Evolutionary conservation across 2,113 vertebrate species (phyloP), one percentile per base, ranked within the genome.

Genomic region (Psettodes erumei): DNA sequence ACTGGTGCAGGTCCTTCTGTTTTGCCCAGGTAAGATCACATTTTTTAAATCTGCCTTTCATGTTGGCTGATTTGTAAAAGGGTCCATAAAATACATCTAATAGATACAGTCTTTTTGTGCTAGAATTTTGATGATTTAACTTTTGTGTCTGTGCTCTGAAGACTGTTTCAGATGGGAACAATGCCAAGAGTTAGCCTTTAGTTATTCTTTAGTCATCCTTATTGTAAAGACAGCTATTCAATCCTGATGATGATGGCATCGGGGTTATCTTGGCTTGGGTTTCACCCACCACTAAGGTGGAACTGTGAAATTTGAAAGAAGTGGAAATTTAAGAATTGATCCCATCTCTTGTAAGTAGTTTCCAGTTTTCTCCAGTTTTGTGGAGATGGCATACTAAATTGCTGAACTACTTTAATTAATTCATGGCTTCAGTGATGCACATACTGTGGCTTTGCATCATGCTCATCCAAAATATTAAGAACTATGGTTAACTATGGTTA

Each of bases 1-100:
- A 71, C 60, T 89, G 0, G 84, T 94, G 47, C 77, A 67, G 0
- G 50, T 71, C 0, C 84, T 53, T 15, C 71, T 96, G 3, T 90
- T 92, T 13, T 97, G 98, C 65, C 94, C 94, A 11, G 95, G 95
- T 96, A 59, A 77, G 79, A 32, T 40, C 48, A 38, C 33, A 11
- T 53, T 23, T 4, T n/a, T n/a, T 47, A 2, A n/a, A 5, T 30
- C 9, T 13, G n/a, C 19, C 19, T n/a, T 45, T 19, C 16, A 43
- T 5, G n/a, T 19, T 19, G 5, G 16, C 6, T 2, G 3, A 43
- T 43, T 43, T 43, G 16, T 6, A 40, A 47, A 50, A 13, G 5
- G 10, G 1, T 50, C 21, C 1, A 47, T 13, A n/a, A 11, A 25
- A 25, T 50, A 7, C 19, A n/a, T n/a, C 16, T 45, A 45, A 50